phyloP scores from a whole-genome alignment of 2,113 vertebrate genomes.

The Platysternon megacephalum region DNA sequence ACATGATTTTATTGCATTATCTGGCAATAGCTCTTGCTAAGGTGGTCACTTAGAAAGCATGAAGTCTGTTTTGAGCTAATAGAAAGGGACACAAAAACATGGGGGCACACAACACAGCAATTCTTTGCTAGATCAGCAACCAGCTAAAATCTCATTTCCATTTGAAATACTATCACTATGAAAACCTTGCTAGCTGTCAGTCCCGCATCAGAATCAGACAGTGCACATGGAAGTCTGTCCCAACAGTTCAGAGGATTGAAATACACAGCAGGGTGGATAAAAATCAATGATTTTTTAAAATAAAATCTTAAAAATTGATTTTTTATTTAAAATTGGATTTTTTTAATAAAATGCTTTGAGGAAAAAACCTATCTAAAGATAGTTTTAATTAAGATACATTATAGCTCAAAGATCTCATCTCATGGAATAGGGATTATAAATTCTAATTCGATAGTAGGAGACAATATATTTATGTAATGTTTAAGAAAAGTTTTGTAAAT shows the following conservation, averaged over 20 bases:
- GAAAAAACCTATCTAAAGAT: too few relatives aligned
- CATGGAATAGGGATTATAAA: too few relatives aligned
- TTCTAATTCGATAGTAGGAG: too few relatives aligned
- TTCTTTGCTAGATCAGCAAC: not conserved
- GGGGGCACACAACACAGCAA: not conserved
- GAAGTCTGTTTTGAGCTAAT: constrained; percentile 6
- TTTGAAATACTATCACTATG: not conserved
- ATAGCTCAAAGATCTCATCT: too few relatives aligned
- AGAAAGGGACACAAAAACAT: constrained; percentile 23
- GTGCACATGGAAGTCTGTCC: not conserved
- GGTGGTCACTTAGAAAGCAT: not conserved
- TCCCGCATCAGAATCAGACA: not conserved
- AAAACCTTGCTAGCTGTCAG: not conserved
- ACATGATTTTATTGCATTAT: not conserved
- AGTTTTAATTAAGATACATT: too few relatives aligned
- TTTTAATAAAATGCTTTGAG: too few relatives aligned
- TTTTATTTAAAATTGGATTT: too few relatives aligned
- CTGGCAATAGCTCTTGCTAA: constrained; percentile 1
- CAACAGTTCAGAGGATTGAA: not conserved
- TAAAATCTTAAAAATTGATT: too few relatives aligned
- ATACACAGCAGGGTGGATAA: too few relatives aligned
- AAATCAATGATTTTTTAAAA: too few relatives aligned
- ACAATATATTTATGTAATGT: too few relatives aligned
- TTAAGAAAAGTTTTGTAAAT: too few relatives aligned
- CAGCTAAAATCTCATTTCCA: not conserved